A percentile compares a stretch with the other conserved stretches of the same genome.
Conservation (phyloP, 2,797 vertebrate genomes). For the Antrozous pallidus region DNA sequence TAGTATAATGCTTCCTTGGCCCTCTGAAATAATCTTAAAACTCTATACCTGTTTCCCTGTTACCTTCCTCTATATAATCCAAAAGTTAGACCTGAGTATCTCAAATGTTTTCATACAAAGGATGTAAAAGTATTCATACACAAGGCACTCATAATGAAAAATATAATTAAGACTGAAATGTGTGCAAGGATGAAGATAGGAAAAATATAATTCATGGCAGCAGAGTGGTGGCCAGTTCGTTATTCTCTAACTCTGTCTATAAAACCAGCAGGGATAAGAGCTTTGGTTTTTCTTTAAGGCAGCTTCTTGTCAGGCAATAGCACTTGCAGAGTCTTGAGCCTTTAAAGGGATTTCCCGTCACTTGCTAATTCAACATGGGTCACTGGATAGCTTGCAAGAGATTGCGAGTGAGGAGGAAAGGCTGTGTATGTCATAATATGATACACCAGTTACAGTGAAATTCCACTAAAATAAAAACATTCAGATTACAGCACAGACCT, state of each 20-base stretch:
- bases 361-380: neutral
- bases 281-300: neutral
- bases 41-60: neutral
- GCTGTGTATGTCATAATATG: neutral
- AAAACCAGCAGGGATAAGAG: neutral
- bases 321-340: neutral
- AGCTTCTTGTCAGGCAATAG: neutral
- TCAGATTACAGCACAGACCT: neutral
- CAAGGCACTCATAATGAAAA: neutral
- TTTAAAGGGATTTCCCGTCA: neutral
- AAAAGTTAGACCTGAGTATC: neutral
- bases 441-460: neutral
- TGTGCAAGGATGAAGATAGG: neutral
- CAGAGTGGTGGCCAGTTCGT: neutral
- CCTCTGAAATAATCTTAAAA: neutral
- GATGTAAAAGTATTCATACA: neutral
- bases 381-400: neutral
- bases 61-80: neutral
- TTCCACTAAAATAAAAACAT: constrained; percentile 25
- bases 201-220: neutral
- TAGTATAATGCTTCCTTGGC: neutral
- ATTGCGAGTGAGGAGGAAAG: neutral
- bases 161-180: neutral
- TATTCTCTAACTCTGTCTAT: neutral
- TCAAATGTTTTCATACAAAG: neutral